Base-by-base conservation (phyloP, 1,140 invertebrate genomes). In the Drosophila ambigua region DNA sequence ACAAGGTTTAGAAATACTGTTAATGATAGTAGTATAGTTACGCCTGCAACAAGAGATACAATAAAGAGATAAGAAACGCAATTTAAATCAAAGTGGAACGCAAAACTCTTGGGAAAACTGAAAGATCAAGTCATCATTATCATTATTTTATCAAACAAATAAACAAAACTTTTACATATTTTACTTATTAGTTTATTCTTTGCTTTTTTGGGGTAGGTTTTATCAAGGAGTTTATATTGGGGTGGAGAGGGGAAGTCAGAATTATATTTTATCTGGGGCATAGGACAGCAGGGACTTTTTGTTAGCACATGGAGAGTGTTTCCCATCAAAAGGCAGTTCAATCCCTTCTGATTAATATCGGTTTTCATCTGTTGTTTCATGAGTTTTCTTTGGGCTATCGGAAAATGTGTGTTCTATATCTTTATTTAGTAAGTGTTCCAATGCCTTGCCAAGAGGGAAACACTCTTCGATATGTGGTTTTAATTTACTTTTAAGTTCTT, bases 1-100 rank as follows among this genome's bases (percentile, higher is more conserved):
- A 98, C 97, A 93, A 98, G 95, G 94, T 97, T 97, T 93, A 97
- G 95, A 95, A 99, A 99, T 92, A 99, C 98, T 93, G 98, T 99
- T 94, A 99, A 95, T 93, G 98, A 99, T 93, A 99, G 96, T 92
- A 99, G 95, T 93, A 99, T 99, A 92, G 98, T 99, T 92, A 99
- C 98, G 94, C 98, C 98, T 98, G 95, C 92, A 92, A 93, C 79
- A 89, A 91, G 85, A 91, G 77, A 91, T 84, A 90, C 78, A 78
- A 79, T 83, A 83, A 88, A 79, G 61, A 79, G 50, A 79, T 73
- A 82, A 79, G 77, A 72, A 89, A 77, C 81, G 72, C 66, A 79
- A 77, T 87, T 69, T 66, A 83, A 83, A 83, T 64, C 23, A 89
- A 84, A 81, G 55, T 65, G 49, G 41, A 75, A 88, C 55, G 43